Base-by-base conservation (phyloP, 2,113 vertebrate genomes). In the Noctilio leporinus region DNA sequence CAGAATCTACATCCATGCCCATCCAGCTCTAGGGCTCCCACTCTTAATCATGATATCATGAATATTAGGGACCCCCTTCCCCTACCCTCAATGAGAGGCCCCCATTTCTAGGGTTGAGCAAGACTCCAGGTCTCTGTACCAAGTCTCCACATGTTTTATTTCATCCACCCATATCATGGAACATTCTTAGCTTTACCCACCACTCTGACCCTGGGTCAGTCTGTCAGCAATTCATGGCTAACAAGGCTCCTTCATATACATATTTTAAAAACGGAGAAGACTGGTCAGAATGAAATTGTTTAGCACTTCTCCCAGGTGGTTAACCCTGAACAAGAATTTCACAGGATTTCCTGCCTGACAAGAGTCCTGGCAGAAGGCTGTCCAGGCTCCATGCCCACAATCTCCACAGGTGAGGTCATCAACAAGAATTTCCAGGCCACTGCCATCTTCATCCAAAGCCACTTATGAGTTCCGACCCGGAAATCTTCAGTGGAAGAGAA, bases 261-360 rank as follows among this genome's bases (percentile, higher is more conserved):
- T 67, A 76, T 64, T 65, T 51, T 53, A 38, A 15, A 70, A 86
- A 89, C 82, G 78, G 38, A 45, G 62, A 64, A 78, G 49, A 57
- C 35, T 3, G 0, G 22, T 49, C 30, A 43, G 67, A 86, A 91
- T 24, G 30, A 53, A 89, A 65, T 38, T 4, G 4, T 75, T 92
- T 55, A 83, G 78, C 77, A 64, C 75, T 43, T 49, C 45, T 93
- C 69, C 51, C 47, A 0, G 67, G 26, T 72, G 75, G 65, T 86
- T 35, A 86, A 53, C 43, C 53, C 65, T 35, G 76, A 72, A 75
- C 53, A 91, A 65, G 86, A 94, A 93, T 88, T 69, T 84, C 86
- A 80, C 94, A 96, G 80, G 87, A 81, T 95, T 87, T 96, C 96
- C 92, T 95, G 90, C 65, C 57, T 87, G 53, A 87, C 80, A 45